Evolutionary conservation across 2,113 vertebrate genomes (phyloP).

Genomic region (Vombatus ursinus): DNA sequence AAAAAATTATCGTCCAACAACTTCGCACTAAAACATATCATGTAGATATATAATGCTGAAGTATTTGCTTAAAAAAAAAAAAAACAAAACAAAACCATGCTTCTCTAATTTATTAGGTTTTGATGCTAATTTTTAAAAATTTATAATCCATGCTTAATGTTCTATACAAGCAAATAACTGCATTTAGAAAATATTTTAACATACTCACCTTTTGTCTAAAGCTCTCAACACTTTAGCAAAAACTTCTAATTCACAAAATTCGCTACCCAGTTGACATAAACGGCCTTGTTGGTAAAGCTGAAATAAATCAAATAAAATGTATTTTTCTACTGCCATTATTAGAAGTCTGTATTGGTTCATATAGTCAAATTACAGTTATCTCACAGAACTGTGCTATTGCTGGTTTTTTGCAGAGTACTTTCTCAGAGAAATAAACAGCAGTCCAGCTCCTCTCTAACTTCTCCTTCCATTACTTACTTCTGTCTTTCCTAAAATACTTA

Average conservation of each 20-base stretch:
- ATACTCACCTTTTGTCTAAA: slow-evolving; percentile 96
- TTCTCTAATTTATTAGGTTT: not conserved
- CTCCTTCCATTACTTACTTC: not conserved
- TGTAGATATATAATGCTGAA: not conserved
- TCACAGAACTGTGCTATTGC: not conserved
- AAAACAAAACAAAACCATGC: too few species aligned
- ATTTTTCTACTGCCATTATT: slow-evolving; percentile 36
- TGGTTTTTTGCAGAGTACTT: not conserved
- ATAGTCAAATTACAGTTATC: not conserved
- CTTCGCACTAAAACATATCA: not conserved
- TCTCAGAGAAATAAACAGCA: not conserved
- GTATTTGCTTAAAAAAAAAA: not conserved
- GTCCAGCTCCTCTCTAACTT: not conserved
- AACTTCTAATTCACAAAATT: slow-evolving; percentile 99
- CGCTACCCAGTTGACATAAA: slow-evolving; percentile 97
- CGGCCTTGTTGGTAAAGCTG: slow-evolving; percentile 99
- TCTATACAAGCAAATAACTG: not conserved
- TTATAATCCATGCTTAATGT: not conserved
- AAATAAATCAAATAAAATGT: slow-evolving; percentile 14
- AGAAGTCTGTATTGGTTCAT: not conserved
- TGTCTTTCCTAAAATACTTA: not conserved
- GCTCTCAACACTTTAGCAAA: slow-evolving; percentile 98
- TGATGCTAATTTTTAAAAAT: not conserved
- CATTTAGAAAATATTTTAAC: not conserved
- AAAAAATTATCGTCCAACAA: not conserved